Percentiles rank a stretch among this genome's conserved stretches.
Evolutionary conservation across 1,140 invertebrate genomes (phyloP).

Genomic region (Linepithema humile): DNA sequence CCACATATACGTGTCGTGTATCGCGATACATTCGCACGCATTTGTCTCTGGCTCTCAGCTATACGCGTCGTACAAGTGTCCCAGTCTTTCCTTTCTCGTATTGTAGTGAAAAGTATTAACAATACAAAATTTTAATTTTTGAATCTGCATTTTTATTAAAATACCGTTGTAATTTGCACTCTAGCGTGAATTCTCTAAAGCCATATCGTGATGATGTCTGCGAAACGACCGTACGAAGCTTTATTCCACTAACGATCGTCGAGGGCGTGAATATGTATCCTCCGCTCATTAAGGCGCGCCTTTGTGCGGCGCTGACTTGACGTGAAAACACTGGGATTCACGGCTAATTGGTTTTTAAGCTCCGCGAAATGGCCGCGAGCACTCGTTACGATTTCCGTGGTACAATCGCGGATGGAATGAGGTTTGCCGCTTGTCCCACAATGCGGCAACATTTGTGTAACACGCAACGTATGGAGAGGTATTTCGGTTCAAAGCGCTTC

Average conservation of each 20-base stretch:
- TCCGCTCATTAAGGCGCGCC: constrained; percentile 64
- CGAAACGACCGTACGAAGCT: not conserved
- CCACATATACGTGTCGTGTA: not conserved
- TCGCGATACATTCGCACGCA: not conserved
- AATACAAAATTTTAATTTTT: too few relatives aligned
- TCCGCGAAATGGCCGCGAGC: constrained; percentile 33
- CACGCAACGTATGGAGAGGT: not conserved
- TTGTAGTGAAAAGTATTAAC: too few relatives aligned
- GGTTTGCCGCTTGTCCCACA: not conserved
- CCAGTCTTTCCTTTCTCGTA: too few relatives aligned
- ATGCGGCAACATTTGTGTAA: not conserved
- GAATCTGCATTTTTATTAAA: not conserved
- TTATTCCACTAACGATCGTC: constrained; percentile 36
- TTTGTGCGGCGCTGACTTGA: constrained; percentile 45
- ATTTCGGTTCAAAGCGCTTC: not conserved
- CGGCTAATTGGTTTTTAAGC: constrained; percentile 74
- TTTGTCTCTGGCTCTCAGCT: not conserved
- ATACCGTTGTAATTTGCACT: not conserved
- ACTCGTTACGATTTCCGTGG: constrained; percentile 27
- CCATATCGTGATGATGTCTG: not conserved
- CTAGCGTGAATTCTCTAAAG: not conserved
- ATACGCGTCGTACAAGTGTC: too few relatives aligned
- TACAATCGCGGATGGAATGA: not conserved
- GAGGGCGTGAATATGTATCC: constrained; percentile 62
- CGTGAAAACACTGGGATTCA: constrained; percentile 66